Evolutionary conservation across 2,113 vertebrate species (phyloP), one percentile per base, ranked within the genome.

Genomic region (Hiodon alosoides): DNA sequence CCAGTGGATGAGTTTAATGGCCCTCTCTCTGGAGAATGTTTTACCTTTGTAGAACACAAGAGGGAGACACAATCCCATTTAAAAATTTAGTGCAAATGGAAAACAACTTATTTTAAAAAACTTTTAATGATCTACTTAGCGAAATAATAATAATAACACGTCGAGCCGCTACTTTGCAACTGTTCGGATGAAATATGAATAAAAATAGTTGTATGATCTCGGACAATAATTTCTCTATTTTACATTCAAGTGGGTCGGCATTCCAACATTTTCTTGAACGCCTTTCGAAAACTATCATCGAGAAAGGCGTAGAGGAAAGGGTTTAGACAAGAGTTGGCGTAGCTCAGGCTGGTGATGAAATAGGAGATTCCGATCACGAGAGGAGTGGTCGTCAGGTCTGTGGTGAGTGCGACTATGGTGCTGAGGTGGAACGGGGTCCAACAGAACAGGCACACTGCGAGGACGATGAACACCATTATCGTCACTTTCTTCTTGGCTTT

Each of bases 371-470:
- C 80, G 0, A 92, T 89, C 67, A 93, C 89, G 47, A 87, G 53
- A 0, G 91, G 82, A 0, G 86, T 92, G 74, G 91, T 89, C 7
- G 88, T 89, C 67, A 91, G 79, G 79, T 93, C 90, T 2, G 87
- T 88, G 71, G 89, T 89, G 81, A 92, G 83, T 11, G 90, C 89
- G 76, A 92, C 87, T 0, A 91, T 76, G 47, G 92, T 91, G 84
- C 91, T 87, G 78, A 93, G 67, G 79, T 93, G 91, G 79, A 90
- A 93, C 3, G 90, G 92, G 0, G 85, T 91, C 90, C 90, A 93
- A 70, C 92, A 93, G 80, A 93, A 87, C 50, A 93, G 89, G 10
- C 90, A 92, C 67, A 89, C 85, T 0, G 90, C 86, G 50, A 93
- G 83, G 46, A 93, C 91, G 0, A 90, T 81, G 75, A 91, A 89